These are phyloP conservation scores for Saccostrea glomerata DNA, from an alignment of 1,140 invertebrate species.

Conservation along the genomic window DNA sequence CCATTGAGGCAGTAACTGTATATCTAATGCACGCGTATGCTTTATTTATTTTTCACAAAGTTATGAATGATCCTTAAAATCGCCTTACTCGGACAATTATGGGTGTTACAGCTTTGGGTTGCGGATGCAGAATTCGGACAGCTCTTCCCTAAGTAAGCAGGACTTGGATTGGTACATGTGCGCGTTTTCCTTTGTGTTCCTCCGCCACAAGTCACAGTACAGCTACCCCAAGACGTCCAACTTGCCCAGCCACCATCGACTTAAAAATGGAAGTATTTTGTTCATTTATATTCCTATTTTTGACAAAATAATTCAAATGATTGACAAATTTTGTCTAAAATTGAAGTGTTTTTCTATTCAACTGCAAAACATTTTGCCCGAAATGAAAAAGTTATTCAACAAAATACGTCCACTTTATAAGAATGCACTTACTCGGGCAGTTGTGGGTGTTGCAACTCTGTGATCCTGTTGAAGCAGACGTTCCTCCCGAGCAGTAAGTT, in stretches of 20 bases:
- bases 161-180: not conserved
- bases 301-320: too few species aligned
- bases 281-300: not conserved
- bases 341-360: not conserved
- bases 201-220: not conserved
- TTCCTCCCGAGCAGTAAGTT: conserved; percentile 43
- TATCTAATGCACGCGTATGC: too few species aligned
- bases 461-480: too few species aligned
- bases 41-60: too few species aligned
- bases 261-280: not conserved
- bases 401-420: not conserved
- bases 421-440: conserved; percentile 41
- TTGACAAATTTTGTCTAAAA: too few species aligned
- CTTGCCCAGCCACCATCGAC: not conserved
- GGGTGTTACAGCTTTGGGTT: not conserved
- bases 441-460: not conserved
- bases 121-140: not conserved
- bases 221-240: not conserved
- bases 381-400: not conserved
- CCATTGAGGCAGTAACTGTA: too few species aligned
- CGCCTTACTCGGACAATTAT: not conserved
- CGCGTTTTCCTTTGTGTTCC: not conserved
- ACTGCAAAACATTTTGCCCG: too few species aligned
- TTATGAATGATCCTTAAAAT: too few species aligned
- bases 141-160: not conserved